phyloP scores from a whole-genome alignment of 2,113 vertebrate genomes.

The Prolemur simus region DNA sequence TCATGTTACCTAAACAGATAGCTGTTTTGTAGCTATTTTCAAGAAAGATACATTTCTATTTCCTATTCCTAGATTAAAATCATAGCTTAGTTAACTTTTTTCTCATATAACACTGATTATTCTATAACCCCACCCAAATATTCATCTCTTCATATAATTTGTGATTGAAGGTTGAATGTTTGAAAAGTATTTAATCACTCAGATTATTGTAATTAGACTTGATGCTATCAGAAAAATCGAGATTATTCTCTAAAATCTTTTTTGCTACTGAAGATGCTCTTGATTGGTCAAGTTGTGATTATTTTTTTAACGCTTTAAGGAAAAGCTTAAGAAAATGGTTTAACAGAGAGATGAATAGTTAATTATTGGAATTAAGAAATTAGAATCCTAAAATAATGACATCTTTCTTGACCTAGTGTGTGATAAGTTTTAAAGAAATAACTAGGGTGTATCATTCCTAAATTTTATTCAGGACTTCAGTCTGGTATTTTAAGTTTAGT shows the following conservation, averaged over 20 bases:
- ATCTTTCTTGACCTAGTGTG: constrained; percentile 28
- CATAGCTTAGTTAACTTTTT: constrained; percentile 57
- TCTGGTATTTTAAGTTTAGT: background rate
- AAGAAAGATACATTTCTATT: constrained; percentile 63
- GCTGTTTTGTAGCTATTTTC: constrained; percentile 59
- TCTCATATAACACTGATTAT: constrained; percentile 60
- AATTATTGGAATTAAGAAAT: constrained; percentile 19
- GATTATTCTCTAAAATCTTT: constrained; percentile 48
- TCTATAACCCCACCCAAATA: constrained; percentile 54
- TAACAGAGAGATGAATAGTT: constrained; percentile 10
- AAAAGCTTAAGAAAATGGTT: constrained; percentile 7
- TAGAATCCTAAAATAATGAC: background rate
- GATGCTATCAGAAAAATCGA: constrained; percentile 75
- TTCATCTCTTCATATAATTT: constrained; percentile 52
- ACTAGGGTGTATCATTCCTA: background rate
- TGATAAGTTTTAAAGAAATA: background rate
- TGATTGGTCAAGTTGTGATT: constrained; percentile 25
- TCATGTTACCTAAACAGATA: constrained; percentile 54
- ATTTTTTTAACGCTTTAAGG: constrained; percentile 33
- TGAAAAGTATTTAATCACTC: constrained; percentile 70
- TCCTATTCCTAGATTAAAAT: constrained; percentile 44
- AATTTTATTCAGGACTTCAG: constrained; percentile 51
- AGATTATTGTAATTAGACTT: constrained; percentile 68
- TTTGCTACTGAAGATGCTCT: constrained; percentile 21
- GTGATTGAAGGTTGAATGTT: constrained; percentile 71